Conservation (phyloP, 2,113 vertebrate species). For the Percopsis transmontana region DNA sequence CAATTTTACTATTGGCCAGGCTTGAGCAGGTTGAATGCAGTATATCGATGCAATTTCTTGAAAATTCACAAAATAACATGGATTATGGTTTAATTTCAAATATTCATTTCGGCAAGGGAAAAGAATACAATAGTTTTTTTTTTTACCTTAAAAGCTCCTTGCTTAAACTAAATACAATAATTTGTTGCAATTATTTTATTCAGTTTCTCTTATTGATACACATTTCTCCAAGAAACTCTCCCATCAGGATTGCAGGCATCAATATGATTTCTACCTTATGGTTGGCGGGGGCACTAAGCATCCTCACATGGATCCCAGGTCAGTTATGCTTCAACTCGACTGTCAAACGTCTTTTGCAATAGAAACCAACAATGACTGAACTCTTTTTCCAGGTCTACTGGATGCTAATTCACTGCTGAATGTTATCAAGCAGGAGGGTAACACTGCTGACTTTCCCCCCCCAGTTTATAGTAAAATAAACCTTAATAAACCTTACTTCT, state of each 20-base stretch:
- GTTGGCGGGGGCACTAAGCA: conserved; percentile 55
- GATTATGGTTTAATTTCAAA: no score
- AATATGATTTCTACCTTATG: conserved; percentile 65
- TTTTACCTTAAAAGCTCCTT: no score
- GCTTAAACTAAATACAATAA: no score
- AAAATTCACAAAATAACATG: no score
- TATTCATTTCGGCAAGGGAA: no score
- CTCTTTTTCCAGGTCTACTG: conserved; percentile 54
- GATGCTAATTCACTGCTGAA: conserved; percentile 74
- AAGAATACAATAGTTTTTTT: no score
- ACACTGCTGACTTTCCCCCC: not conserved
- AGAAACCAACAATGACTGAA: not conserved
- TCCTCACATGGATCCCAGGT: conserved; percentile 68
- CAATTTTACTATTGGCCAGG: no score
- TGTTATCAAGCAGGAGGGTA: conserved; percentile 70
- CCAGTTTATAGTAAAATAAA: not conserved
- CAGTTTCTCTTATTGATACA: conserved; percentile 2
- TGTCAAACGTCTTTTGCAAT: not conserved
- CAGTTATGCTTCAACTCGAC: conserved; percentile 17
- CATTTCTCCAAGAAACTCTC: not conserved
- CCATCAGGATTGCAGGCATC: conserved; percentile 40
- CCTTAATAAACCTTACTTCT: not conserved
- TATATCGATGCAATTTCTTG: no score
- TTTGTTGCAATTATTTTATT: no score
- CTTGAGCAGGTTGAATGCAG: no score